Conservation (phyloP, 2,113 vertebrate genomes). For the Cynopterus brachyotis region DNA sequence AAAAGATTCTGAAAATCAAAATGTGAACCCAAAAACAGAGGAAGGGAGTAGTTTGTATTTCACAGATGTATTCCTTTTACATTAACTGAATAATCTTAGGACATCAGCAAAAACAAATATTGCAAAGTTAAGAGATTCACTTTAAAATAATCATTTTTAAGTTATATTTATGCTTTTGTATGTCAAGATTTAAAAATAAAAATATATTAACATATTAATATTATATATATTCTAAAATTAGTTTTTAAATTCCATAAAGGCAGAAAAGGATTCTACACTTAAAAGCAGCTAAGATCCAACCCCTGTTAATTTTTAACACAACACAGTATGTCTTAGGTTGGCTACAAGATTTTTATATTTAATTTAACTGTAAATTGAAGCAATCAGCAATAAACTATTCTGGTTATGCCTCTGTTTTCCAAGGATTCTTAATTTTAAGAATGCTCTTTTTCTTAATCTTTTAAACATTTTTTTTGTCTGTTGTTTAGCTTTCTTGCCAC, state of each 20-base stretch:
- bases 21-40: background rate
- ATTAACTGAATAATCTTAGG: background rate
- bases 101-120: slow-evolving; percentile 33
- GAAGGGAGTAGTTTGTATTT: background rate
- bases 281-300: background rate
- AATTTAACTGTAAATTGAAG: slow-evolving; percentile 7
- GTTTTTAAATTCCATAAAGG: slow-evolving; percentile 12
- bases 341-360: background rate
- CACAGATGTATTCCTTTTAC: background rate
- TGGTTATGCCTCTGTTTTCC: background rate
- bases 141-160: slow-evolving; percentile 14
- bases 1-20: background rate
- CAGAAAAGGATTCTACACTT: slow-evolving; percentile 17
- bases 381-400: slow-evolving; percentile 17
- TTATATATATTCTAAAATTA: slow-evolving; percentile 11
- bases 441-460: background rate
- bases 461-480: background rate
- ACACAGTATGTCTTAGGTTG: background rate
- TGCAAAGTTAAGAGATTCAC: background rate
- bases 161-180: slow-evolving; percentile 28
- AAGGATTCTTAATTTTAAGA: slow-evolving; percentile 28
- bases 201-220: too few species aligned
- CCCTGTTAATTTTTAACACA: background rate
- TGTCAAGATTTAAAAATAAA: background rate
- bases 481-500: slow-evolving; percentile 6